A percentile compares a stretch with the other conserved stretches of the same genome.
Evolutionary conservation across 2,113 vertebrate species (phyloP).

Genomic region (Zootoca vivipara): DNA sequence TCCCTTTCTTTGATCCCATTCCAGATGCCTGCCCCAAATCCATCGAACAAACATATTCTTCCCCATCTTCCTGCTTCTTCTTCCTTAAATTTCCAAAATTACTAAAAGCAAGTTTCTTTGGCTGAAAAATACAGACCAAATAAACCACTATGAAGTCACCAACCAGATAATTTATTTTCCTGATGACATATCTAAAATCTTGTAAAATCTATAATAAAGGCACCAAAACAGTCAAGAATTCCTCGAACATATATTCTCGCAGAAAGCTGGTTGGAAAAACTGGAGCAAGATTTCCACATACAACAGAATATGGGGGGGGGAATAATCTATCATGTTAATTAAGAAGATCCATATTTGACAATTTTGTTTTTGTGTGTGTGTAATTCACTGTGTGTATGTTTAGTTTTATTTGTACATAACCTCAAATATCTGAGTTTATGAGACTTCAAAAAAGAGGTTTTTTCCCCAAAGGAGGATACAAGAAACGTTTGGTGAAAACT

Average conservation of each 20-base stretch:
- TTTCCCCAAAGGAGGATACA: too few relatives aligned
- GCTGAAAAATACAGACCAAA: slow-evolving; percentile 74
- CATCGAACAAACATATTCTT: slow-evolving; percentile 98
- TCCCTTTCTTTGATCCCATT: slow-evolving; percentile 85
- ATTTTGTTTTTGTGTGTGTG: too few relatives aligned
- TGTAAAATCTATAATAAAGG: not conserved
- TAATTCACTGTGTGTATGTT: too few relatives aligned
- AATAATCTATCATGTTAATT: not conserved
- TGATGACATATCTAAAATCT: not conserved
- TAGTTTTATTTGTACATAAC: too few relatives aligned
- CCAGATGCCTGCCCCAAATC: slow-evolving; percentile 89
- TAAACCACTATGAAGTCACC: slow-evolving; percentile 27
- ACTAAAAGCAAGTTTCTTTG: slow-evolving; percentile 90
- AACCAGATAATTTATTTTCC: not conserved
- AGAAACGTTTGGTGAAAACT: too few relatives aligned
- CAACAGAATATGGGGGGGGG: too few relatives aligned
- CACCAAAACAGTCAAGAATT: fast-evolving
- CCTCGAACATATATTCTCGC: not conserved
- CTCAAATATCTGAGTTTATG: too few relatives aligned
- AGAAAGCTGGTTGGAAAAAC: not conserved
- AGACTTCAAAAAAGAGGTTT: too few relatives aligned
- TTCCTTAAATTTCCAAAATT: slow-evolving; percentile 92
- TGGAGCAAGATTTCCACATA: not conserved
- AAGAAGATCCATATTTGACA: not conserved
- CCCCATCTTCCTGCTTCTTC: slow-evolving; percentile 92